phyloP scores from a whole-genome alignment of 2,797 vertebrate species.

The Euphonia xanthogaster region DNA sequence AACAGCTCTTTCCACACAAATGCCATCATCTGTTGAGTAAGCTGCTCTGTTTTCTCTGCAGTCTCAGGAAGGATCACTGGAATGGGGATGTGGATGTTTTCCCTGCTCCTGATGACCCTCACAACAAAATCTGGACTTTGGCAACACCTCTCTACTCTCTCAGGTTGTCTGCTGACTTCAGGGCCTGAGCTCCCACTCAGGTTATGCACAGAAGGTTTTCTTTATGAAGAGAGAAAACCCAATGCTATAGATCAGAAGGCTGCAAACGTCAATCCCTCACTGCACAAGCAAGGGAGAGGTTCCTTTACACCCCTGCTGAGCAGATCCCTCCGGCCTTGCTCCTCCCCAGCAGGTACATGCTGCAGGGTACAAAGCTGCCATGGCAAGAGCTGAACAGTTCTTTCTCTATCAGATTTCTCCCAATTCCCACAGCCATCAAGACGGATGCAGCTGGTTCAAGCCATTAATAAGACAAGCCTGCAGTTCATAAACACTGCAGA shows the following conservation, averaged over 20 bases:
- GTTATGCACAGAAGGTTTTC: not conserved
- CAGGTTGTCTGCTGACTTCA: not conserved
- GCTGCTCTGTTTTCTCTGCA: constrained; percentile 7
- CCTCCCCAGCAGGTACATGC: not conserved
- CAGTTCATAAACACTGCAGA: not conserved
- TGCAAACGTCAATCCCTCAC: not conserved
- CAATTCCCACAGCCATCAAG: not conserved
- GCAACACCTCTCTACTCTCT: not conserved
- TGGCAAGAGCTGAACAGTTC: not conserved
- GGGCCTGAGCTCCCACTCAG: not conserved
- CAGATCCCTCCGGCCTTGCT: not conserved
- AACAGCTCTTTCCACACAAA: constrained; percentile 22
- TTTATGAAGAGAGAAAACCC: not conserved
- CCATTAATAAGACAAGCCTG: not conserved
- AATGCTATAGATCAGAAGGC: not conserved
- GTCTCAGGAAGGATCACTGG: not conserved
- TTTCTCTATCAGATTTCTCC: not conserved
- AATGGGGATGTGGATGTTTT: not conserved
- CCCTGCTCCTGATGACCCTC: not conserved
- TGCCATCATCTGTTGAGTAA: constrained; percentile 31
- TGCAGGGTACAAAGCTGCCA: not conserved
- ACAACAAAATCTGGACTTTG: not conserved
- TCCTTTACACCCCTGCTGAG: not conserved
- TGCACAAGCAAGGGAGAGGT: not conserved
- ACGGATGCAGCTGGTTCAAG: not conserved